Percentiles rank a stretch among this genome's conserved stretches.
Conservation (phyloP, 2,888 invertebrate genomes). For the Mesochorus sp. region DNA sequence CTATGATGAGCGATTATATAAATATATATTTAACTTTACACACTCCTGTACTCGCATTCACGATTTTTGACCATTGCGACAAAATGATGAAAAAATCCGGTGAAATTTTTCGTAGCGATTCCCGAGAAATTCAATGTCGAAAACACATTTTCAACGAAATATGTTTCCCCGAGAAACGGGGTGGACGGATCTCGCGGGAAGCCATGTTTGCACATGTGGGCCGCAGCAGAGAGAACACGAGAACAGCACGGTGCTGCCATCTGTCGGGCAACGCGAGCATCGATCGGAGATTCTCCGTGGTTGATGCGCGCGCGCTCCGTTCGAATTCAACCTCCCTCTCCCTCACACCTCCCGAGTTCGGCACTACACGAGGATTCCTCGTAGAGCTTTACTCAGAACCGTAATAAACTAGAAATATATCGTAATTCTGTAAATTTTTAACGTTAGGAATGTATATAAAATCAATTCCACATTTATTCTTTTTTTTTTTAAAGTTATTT, state of each 20-base stretch:
- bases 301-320: conserved; percentile 22
- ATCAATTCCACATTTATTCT: too few relatives aligned
- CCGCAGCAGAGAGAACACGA: conserved; percentile 70
- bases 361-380: conserved; percentile 43
- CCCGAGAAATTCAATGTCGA: not conserved
- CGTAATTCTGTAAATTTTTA: not conserved
- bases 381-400: conserved; percentile 47
- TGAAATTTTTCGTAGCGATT: not conserved
- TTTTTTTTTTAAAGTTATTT: too few relatives aligned
- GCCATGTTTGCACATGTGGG: conserved; percentile 80
- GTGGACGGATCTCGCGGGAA: conserved; percentile 63
- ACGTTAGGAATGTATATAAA: too few relatives aligned
- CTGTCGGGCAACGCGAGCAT: conserved; percentile 66
- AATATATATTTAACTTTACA: too few relatives aligned
- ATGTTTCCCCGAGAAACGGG: conserved; percentile 49
- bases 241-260: conserved; percentile 70
- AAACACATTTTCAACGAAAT: conserved; percentile 39
- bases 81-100: not conserved
- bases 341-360: conserved; percentile 1
- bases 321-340: conserved; percentile 10
- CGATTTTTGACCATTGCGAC: too few relatives aligned
- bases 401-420: conserved; percentile 38
- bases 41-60: too few relatives aligned
- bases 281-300: conserved; percentile 53
- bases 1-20: too few relatives aligned